phyloP scores from a whole-genome alignment of 2,797 vertebrate genomes.

The Chelon auratus region DNA sequence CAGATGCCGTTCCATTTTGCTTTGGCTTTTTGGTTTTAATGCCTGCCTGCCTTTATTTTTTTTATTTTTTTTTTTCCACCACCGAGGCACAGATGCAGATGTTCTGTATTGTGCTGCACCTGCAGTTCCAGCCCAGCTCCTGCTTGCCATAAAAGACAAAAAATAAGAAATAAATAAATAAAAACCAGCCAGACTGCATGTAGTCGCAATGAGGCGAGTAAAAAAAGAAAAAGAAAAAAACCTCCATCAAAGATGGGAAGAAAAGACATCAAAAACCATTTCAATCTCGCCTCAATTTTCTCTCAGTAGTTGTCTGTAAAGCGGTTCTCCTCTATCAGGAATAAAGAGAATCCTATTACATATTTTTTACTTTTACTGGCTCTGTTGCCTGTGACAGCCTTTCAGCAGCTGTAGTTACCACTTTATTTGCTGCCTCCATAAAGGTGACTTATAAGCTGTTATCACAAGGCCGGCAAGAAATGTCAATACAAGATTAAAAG shows the following conservation, averaged over 20 bases:
- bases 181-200: constrained; percentile 24
- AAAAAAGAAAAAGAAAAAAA: constrained; percentile 14
- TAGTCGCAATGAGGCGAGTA: constrained; percentile 36
- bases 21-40: constrained; percentile 70
- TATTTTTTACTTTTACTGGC: constrained; percentile 80
- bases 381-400: constrained; percentile 68
- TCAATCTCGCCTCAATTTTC: constrained; percentile 69
- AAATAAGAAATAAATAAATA: constrained; percentile 2
- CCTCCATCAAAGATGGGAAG: constrained; percentile 45
- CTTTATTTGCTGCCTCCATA: constrained; percentile 82
- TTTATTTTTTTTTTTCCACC: not conserved
- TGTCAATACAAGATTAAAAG: constrained; percentile 86
- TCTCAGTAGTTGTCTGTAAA: constrained; percentile 67
- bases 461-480: constrained; percentile 75
- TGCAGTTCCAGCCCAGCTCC: constrained; percentile 69
- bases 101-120: constrained; percentile 75
- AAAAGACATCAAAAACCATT: constrained; percentile 69
- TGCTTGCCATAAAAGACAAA: constrained; percentile 56
- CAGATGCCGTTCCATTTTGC: constrained; percentile 72
- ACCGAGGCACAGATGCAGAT: constrained; percentile 72
- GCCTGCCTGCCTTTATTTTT: constrained; percentile 26
- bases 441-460: constrained; percentile 85
- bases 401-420: constrained; percentile 75
- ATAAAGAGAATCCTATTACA: constrained; percentile 76
- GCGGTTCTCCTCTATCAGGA: constrained; percentile 56